Percentiles rank a stretch among this genome's conserved stretches.
Conservation (phyloP, 1,140 invertebrate genomes). For the Vanessa tameamea region DNA sequence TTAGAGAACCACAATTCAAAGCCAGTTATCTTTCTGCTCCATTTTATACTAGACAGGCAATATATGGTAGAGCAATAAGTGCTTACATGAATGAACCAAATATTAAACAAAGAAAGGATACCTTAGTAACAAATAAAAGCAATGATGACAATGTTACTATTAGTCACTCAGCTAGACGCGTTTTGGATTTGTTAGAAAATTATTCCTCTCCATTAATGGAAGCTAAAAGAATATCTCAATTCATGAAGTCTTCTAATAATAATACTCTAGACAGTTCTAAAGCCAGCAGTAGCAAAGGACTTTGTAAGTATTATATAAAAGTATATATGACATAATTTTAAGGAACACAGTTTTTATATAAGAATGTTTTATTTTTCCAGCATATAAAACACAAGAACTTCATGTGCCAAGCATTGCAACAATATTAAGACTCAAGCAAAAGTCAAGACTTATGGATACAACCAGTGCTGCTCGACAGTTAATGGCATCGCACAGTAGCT, state of each 20-base stretch:
- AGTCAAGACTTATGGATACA: constrained; percentile 82
- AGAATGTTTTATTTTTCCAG: constrained; percentile 44
- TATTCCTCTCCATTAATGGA: constrained; percentile 88
- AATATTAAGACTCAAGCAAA: constrained; percentile 82
- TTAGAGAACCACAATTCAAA: constrained; percentile 82
- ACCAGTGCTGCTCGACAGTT: constrained; percentile 84
- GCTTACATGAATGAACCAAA: constrained; percentile 79
- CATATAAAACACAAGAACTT: constrained; percentile 61
- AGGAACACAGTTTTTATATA: not conserved
- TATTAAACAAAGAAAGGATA: constrained; percentile 53
- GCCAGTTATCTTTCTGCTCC: constrained; percentile 81
- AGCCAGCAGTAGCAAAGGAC: constrained; percentile 29
- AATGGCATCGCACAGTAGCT: constrained; percentile 79
- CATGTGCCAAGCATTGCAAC: constrained; percentile 57
- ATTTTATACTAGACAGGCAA: constrained; percentile 90
- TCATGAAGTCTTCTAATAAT: constrained; percentile 27
- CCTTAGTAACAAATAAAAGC: constrained; percentile 49
- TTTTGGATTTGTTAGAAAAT: constrained; percentile 87
- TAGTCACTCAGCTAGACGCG: constrained; percentile 83
- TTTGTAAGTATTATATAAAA: constrained; percentile 37
- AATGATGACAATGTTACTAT: constrained; percentile 48
- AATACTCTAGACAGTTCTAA: constrained; percentile 18
- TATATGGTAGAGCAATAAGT: constrained; percentile 89
- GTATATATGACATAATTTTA: not conserved
- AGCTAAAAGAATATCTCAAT: constrained; percentile 85